Conservation (phyloP, 2,113 vertebrate genomes). For the Gracilinanus agilis region DNA sequence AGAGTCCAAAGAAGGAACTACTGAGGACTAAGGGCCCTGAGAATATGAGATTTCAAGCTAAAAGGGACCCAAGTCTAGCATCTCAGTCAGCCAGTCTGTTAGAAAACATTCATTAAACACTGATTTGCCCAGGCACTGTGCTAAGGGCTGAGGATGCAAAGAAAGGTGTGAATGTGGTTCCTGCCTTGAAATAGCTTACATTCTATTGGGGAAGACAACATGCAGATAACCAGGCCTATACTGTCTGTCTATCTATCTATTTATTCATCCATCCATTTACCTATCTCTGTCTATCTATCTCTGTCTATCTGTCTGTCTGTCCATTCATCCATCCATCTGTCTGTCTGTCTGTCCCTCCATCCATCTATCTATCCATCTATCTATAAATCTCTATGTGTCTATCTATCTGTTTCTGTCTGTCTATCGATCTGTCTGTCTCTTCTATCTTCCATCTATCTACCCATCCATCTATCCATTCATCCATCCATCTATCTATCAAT, state of each 20-base stretch:
- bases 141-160: neutral
- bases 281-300: too few relatives aligned
- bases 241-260: too few relatives aligned
- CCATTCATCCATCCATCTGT: neutral
- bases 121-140: neutral
- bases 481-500: neutral
- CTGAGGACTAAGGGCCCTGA: neutral
- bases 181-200: neutral
- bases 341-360: rapidly evolving
- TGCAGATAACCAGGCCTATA: neutral
- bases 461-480: too few relatives aligned
- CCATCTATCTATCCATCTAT: neutral
- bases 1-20: neutral
- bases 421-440: too few relatives aligned
- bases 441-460: too few relatives aligned
- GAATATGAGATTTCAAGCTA: neutral
- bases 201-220: neutral
- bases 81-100: neutral
- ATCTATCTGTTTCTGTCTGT: too few relatives aligned
- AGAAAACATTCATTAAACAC: neutral
- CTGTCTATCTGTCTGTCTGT: too few relatives aligned
- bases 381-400: too few relatives aligned
- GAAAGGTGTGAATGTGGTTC: neutral
- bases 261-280: neutral
- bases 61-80: neutral